Base-by-base conservation (phyloP, 2,888 invertebrate genomes). In the Xestobium rufovillosum region DNA sequence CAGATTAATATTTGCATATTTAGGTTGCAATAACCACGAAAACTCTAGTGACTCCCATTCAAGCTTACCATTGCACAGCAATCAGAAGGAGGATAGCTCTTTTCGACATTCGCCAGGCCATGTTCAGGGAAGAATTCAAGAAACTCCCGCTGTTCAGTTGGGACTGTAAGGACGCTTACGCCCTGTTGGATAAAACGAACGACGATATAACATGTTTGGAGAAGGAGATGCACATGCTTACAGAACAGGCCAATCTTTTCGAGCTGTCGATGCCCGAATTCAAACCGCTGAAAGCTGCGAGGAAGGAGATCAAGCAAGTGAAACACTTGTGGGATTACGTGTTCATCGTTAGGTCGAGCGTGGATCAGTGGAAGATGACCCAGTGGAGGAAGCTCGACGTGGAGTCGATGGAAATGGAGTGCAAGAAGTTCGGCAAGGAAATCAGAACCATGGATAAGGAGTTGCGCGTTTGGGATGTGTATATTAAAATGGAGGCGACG, bases 341-440 rank as follows among this genome's bases (percentile, higher is more conserved):
- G 26, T 71, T 75, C 45, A 77, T 91, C 19, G 84, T 91, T 13
- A 73, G 78, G 55, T 82, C 84, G 1, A 84, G 82, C 38, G 80
- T 95, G 38, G 80, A 85, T 34, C 87, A 87, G 60, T 96, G 95
- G 95, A 91, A 92, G 64, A 85, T 78, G 40, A 94, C 92, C 0
- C 79, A 83, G 0, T 96, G 95, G 95, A 84, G 84, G 57, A 86
- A 87, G 57, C 89, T 95, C 41, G 91, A 95, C 54, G 87, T 92
- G 2, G 95, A 95, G 55, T 79, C 78, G 35, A 91, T 95, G 88
- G 94, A 95, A 58, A 81, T 87, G 63, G 92, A 94, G 58, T 88
- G 23, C 23, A 95, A 95, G 63, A 83, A 86, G 51, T 87, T 92
- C 58, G 80, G 83, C 1, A 90, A 90, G 57, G 90, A 91, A 50